Base-by-base conservation (phyloP, 2,888 invertebrate species). In the Abscondita cerata region DNA sequence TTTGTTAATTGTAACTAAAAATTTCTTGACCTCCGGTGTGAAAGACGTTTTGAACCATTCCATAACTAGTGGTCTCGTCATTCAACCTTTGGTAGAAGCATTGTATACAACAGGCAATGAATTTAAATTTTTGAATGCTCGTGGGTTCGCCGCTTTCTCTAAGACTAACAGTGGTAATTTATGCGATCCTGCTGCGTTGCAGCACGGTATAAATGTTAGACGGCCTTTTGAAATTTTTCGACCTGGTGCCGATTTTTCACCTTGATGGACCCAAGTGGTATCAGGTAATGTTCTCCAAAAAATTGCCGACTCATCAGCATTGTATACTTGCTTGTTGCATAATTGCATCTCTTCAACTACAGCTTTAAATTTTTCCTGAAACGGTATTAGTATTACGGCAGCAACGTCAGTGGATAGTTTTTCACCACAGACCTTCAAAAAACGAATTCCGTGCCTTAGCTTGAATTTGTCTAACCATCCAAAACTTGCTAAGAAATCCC, bases 271-370 rank as follows among this genome's bases (percentile, higher is more conserved):
- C 38, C 38, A 38, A 18, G n/a, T n/a, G n/a, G n/a, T n/a, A n/a
- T n/a, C n/a, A n/a, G n/a, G n/a, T n/a, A n/a, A n/a, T n/a, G n/a
- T 13, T 41, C 41, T 41, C 41, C 41, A 41, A 48, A 31, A 48
- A 13, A 12, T 33, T 9, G 31, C 48, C n/a, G 25, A 20, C 12
- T 20, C 31, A 15, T 34, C 36, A 15, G 51, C 36, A 33, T 51
- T 51, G 5, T 51, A 51, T n/a, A 34, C 51, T n/a, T 34, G 51
- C 9, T 34, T 18, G 6, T 15, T 6, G 16, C 33, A 16, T 51
- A 33, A 33, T 15, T 20, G 5, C n/a, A 47, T 47, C 12, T 47
- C 47, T 2, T 19, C 5, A 4, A 47, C 5, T 12, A 19, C 19
- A 15, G 16, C 12, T 47, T 4, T 12, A 19, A 47, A 47, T 44